phyloP scores from a whole-genome alignment of 2,797 vertebrate genomes.

The Choloepus didactylus region DNA sequence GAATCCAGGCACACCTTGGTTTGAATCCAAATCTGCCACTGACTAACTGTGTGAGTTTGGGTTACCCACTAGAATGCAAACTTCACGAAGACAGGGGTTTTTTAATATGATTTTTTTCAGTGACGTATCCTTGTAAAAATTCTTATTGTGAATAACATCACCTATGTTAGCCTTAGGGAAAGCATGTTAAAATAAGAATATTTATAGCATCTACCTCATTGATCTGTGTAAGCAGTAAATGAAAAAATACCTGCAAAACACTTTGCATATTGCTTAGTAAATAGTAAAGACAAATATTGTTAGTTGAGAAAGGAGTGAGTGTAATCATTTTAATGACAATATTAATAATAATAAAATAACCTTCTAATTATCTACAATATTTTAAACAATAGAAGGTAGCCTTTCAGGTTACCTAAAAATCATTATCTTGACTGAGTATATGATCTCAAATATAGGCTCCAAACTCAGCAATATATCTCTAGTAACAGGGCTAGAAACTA shows the following conservation, averaged over 20 bases:
- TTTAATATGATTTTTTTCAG: background rate
- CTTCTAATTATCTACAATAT: conserved; percentile 3
- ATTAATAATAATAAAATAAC: background rate
- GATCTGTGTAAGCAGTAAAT: background rate
- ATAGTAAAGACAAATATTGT: background rate
- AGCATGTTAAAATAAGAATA: conserved; percentile 28
- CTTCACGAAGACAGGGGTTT: background rate
- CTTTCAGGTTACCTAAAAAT: background rate
- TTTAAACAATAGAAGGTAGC: background rate
- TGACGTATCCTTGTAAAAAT: background rate
- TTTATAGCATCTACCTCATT: background rate
- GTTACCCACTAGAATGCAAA: background rate
- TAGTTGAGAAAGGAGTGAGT: background rate
- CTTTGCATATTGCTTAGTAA: background rate
- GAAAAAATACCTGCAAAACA: conserved; percentile 11
- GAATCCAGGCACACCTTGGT: background rate
- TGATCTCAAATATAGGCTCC: background rate
- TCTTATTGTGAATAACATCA: background rate
- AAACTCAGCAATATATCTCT: conserved; percentile 36
- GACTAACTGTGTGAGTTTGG: background rate
- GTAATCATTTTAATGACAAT: background rate
- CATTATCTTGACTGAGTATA: background rate
- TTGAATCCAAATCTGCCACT: background rate
- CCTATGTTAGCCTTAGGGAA: background rate
- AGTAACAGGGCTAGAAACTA: conserved; percentile 34